Conservation (phyloP, 2,113 vertebrate species). For the Oreochromis niloticus region DNA sequence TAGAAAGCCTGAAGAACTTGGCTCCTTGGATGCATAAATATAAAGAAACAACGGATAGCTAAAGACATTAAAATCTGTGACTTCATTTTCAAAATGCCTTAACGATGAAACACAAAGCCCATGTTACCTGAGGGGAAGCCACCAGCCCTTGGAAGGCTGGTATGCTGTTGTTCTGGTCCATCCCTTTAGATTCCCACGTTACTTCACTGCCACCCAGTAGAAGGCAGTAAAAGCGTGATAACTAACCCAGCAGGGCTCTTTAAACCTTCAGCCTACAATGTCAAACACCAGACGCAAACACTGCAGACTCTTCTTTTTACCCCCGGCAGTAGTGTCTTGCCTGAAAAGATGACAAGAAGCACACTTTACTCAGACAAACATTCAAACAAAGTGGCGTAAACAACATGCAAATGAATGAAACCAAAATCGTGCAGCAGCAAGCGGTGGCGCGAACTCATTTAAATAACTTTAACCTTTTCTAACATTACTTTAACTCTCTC, state of each 20-base stretch:
- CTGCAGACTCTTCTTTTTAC: background rate
- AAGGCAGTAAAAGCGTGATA: background rate
- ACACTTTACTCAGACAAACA: background rate
- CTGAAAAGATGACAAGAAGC: background rate
- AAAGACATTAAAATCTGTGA: background rate
- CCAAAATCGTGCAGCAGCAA: background rate
- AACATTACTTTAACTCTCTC: background rate
- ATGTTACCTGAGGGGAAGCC: constrained; percentile 89
- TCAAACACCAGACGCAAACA: background rate
- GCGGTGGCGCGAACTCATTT: constrained; percentile 21
- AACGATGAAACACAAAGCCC: background rate
- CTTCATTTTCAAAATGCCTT: background rate
- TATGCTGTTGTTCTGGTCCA: constrained; percentile 98
- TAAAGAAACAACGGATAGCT: background rate
- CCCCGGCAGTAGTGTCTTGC: background rate
- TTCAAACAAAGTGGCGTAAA: background rate
- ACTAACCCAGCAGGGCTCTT: background rate
- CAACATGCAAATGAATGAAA: background rate
- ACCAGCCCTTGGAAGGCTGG: constrained; percentile 90
- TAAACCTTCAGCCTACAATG: background rate
- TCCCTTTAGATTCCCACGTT: constrained; percentile 53
- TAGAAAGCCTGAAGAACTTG: background rate
- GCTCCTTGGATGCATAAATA: background rate
- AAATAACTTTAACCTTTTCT: background rate
- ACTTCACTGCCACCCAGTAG: constrained; percentile 29